Evolutionary conservation across 2,888 invertebrate species (phyloP), one percentile per base, ranked within the genome.

Genomic region (Drosophila neonasuta): DNA sequence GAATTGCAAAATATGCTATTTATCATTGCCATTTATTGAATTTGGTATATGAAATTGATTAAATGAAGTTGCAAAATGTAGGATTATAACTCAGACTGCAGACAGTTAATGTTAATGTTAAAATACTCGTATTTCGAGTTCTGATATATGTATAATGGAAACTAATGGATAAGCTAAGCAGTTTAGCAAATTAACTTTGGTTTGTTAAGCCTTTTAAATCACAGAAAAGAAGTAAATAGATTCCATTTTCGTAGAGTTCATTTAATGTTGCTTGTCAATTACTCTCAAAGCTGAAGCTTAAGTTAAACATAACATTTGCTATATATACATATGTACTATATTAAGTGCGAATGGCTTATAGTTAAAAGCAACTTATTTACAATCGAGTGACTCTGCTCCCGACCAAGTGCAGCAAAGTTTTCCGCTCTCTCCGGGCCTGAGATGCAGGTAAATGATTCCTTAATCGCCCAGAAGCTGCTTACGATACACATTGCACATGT

Each of bases 401-500:
- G 24, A 24, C 24, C 13, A 39, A 39, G 39, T 39, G 39, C 36
- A 11, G 11, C 11, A 36, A 11, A 36, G n/a, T 10, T 5, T 36
- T 36, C 36, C 36, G 1, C 36, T 15, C 15, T 11, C 10, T 9
- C 8, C 10, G 20, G 20, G 20, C 48, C 34, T 20, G 20, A 54
- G 13, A 24, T 39, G 39, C 30, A 51, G 44, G 44, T 29, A 55
- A 64, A 75, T 77, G 63, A 59, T 56, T 69, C 58, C 67, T 69
- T 77, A 79, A 73, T 71, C 66, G 63, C 29, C 42, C 24, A 32
- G 49, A 78, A 77, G 68, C 73, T 62, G 57, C 66, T 79, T 72
- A 71, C 34, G 44, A 41, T 17, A 6, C 62, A 63, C 51, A 66
- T 50, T 66, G 71, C 54, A 51, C 54, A 51, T 51, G 51, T 63